Evolutionary conservation across 2,888 invertebrate species (phyloP).

Genomic region (Ptilodon capucinus): DNA sequence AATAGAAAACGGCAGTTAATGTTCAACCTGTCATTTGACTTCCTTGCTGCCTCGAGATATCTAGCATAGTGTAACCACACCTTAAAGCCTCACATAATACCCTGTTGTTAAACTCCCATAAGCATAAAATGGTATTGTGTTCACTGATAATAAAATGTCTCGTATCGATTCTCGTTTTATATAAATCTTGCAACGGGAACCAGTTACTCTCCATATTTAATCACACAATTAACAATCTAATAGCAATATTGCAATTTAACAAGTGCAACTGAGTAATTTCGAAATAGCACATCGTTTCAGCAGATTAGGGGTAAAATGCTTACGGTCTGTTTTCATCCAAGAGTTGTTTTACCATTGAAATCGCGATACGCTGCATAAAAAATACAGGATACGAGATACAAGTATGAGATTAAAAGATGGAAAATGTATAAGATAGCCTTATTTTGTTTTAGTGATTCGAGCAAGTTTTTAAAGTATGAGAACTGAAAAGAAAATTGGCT

Average conservation of each 20-base stretch:
- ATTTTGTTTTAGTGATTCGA: not conserved
- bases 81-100: not conserved
- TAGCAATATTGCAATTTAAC: conserved; percentile 15
- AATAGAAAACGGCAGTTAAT: too few species aligned
- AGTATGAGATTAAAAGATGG: too few species aligned
- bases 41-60: not conserved
- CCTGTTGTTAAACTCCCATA: not conserved
- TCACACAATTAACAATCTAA: not conserved
- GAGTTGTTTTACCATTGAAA: too few species aligned
- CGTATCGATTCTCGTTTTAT: not conserved
- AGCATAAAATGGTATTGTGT: not conserved
- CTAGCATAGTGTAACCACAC: not conserved
- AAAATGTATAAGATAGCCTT: not conserved
- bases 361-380: too few species aligned
- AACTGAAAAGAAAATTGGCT: too few species aligned
- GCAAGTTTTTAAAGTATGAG: not conserved
- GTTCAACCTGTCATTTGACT: not conserved
- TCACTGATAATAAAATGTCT: not conserved
- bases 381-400: too few species aligned
- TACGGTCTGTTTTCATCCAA: too few species aligned
- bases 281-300: conserved; percentile 8
- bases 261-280: conserved; percentile 9
- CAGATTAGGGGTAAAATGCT: too few species aligned
- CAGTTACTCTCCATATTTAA: not conserved
- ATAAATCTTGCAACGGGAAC: not conserved